Conservation (phyloP, 1,140 invertebrate species). For the Pissodes strobi region DNA sequence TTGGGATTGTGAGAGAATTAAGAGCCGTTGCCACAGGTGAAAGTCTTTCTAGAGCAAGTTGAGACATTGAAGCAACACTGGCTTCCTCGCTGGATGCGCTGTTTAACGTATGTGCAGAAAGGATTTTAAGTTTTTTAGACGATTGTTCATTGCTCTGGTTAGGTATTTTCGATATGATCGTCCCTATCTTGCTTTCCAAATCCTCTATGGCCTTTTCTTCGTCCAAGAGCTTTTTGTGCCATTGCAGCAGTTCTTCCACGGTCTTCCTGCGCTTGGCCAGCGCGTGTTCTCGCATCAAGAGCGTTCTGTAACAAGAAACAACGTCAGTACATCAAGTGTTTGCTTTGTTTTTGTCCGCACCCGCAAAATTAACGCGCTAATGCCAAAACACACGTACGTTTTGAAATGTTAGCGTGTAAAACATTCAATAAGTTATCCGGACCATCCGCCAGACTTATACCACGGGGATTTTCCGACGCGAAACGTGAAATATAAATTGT, state of each 20-base stretch:
- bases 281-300: constrained; percentile 53
- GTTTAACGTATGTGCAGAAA: no score
- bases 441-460: neutral
- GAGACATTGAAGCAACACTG: neutral
- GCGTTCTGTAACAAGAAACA: constrained; percentile 47
- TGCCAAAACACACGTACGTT: neutral
- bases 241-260: constrained; percentile 53
- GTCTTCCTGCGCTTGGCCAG: constrained; percentile 50
- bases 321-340: neutral
- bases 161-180: constrained; percentile 46
- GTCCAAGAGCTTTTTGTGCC: constrained; percentile 51
- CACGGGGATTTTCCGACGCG: neutral
- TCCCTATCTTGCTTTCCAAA: constrained; percentile 48
- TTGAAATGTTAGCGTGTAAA: no score
- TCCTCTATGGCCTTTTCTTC: constrained; percentile 53
- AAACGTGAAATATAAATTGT: constrained; percentile 12
- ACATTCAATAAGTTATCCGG: neutral
- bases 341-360: no score
- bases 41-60: neutral
- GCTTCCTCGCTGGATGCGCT: no score
- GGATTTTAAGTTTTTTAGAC: no score
- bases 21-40: no score
- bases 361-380: neutral
- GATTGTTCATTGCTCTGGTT: constrained; percentile 1
- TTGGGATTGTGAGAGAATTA: no score